Base-by-base conservation (phyloP, 2,113 vertebrate species). In the Synchiropus splendidus region DNA sequence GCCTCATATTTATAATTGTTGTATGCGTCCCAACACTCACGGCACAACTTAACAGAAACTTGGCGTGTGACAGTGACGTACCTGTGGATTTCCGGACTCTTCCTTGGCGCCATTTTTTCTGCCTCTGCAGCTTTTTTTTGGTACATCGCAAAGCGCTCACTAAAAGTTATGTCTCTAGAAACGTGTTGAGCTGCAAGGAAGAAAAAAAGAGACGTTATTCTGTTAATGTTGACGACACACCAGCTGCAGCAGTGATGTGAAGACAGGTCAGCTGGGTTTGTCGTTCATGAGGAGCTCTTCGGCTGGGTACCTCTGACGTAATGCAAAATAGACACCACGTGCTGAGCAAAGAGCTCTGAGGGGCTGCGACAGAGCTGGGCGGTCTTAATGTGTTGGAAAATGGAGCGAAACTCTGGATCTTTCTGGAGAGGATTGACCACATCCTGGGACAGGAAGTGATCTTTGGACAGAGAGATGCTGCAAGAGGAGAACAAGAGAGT, bases 81-180 rank as follows among this genome's bases (percentile, higher is more conserved):
- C 95, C 95, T 95, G 88, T 99, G 94, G 84, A 98, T 99, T 83
- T 99, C 95, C 72, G 95, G 95, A 72, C 95, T 99, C 84, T 95
- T 97, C 60, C 89, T 89, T 75, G 89, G 89, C 86, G 90, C 97
- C 82, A 87, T 88, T 72, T 90, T 85, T 72, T 97, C 95, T 67
- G 86, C 86, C 72, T 97, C 91, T 57, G 87, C 89, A 68, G 92
- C 88, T 87, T 88, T 94, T 82, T 94, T 94, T 88, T 97, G 85
- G 82, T 98, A 98, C 83, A 95, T 90, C 83, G 93, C 92, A 89
- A 99, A 99, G 18, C 95, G 90, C 62, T 99, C 95, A 31, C 92
- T 96, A 74, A 99, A 78, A 56, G 90, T 91, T 87, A 98, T 89
- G 77, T 87, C 86, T 60, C 92, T 84, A 14, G 91, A 91, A 40